phyloP scores from a whole-genome alignment of 2,888 invertebrate genomes.

The Thumatha senex region DNA sequence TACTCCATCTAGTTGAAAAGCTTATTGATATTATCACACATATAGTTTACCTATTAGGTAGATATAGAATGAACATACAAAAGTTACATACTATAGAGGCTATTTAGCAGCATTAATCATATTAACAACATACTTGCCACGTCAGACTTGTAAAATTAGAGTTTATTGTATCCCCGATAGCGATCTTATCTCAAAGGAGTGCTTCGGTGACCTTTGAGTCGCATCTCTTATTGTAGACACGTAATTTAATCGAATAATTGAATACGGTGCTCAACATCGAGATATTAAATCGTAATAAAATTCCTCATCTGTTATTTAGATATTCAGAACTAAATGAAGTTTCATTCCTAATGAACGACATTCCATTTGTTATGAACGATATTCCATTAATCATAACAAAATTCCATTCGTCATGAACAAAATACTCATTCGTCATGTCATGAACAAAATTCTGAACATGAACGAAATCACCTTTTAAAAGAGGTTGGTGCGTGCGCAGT shows the following conservation, averaged over 20 bases:
- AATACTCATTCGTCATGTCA: no score
- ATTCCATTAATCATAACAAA: no score
- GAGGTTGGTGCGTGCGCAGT: no score
- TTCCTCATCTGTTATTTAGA: conserved; percentile 8
- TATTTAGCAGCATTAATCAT: conserved; percentile 35
- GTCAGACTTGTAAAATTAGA: conserved; percentile 58
- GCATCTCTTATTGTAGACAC: conserved; percentile 10
- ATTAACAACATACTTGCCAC: conserved; percentile 46
- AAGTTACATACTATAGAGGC: conserved; percentile 59
- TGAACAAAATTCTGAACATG: no score
- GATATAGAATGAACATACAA: conserved; percentile 71
- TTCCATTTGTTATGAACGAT: background rate
- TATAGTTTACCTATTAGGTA: conserved; percentile 70
- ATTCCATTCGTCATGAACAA: no score
- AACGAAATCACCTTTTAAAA: no score
- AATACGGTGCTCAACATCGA: conserved; percentile 47
- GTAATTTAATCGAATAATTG: conserved; percentile 6
- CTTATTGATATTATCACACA: conserved; percentile 82
- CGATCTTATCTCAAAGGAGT: conserved; percentile 33
- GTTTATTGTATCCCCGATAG: conserved; percentile 35
- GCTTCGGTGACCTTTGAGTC: conserved; percentile 31
- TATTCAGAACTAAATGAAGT: no score
- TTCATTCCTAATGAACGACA: no score
- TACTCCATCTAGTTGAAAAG: conserved; percentile 79
- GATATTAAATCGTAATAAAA: conserved; percentile 40